Evolutionary conservation across 92 coral and sea anemone genomes (phyloP).

Genomic region (Anthopleura xanthogrammica): DNA sequence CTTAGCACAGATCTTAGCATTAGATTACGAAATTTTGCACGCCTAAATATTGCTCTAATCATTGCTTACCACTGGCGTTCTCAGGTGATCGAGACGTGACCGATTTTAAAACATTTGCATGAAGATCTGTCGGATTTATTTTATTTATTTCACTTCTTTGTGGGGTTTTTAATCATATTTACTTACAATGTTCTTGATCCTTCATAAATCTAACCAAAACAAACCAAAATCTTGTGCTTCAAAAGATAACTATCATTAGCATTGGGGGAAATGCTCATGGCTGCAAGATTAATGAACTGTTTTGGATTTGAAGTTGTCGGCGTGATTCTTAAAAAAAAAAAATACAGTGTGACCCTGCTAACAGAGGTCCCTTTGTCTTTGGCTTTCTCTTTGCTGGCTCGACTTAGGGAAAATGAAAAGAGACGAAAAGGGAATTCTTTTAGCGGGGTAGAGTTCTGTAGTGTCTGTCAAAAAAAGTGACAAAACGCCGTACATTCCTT

Average conservation of each 20-base stretch:
- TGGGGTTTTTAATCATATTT: not conserved
- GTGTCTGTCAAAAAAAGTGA: no score
- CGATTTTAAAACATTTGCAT: not conserved
- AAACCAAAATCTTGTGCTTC: not conserved
- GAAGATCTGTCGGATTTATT: not conserved
- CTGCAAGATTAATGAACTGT: not conserved
- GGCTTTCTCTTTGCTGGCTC: no score
- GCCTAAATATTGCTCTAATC: not conserved
- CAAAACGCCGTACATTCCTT: no score
- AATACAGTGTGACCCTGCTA: no score
- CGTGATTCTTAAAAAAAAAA: no score
- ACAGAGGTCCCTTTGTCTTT: no score
- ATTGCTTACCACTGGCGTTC: not conserved
- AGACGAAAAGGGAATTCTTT: no score
- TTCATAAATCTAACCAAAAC: constrained; percentile 2
- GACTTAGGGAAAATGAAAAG: no score
- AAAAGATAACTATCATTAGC: not conserved
- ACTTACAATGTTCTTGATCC: not conserved
- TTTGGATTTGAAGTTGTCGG: no score
- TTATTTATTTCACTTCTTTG: not conserved
- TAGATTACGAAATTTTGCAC: not conserved
- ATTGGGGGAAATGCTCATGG: not conserved
- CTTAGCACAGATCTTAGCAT: not conserved
- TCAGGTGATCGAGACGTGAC: not conserved
- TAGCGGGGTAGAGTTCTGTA: no score